Base-by-base conservation (phyloP, 2,888 invertebrate genomes). In the Scaptomyza cyrtandrae region DNA sequence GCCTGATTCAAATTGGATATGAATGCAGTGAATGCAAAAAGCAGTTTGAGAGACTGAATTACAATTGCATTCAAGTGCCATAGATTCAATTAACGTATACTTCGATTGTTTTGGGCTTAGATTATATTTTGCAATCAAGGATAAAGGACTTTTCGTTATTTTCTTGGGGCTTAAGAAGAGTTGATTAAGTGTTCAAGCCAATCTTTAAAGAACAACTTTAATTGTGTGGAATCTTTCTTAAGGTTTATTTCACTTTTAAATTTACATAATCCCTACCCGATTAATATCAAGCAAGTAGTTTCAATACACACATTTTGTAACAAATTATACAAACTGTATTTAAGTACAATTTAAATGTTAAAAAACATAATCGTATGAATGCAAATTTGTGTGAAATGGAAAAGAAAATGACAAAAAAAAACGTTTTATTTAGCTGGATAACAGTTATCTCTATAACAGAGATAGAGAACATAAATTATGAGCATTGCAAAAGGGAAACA, bases 391-490 rank as follows among this genome's bases (percentile, higher is more conserved):
- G 43, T 46, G 58, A 9, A 24, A 24, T 33, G 33, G 37, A 14
- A 7, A 3, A 6, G 6, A 11, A 14, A 14, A 11, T 6, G 1
- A n/a, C 6, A 14, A 14, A 14, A 2, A 1, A 6, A 41, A 41
- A 16, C 1, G 16, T 9, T 14, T 24, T 24, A 24, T 24, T n/a
- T n/a, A 24, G 24, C 24, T 24, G 24, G 10, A 16, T 9, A 39
- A 39, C n/a, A 41, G 49, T 6, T 19, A 6, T 66, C 49, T 46
- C n/a, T n/a, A 60, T 48, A 60, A 67, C 63, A 13, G 48, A 46
- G 58, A 59, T 67, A 75, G n/a, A 63, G 72, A 67, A 37, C 76
- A 76, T 58, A 76, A 71, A 75, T 67, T 75, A 62, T 67, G 53
- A 59, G 59, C 71, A 71, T 66, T 59, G 53, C 35, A 2, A 39